phyloP scores from a whole-genome alignment of 2,888 invertebrate species.

The Sarcophaga variegata region DNA sequence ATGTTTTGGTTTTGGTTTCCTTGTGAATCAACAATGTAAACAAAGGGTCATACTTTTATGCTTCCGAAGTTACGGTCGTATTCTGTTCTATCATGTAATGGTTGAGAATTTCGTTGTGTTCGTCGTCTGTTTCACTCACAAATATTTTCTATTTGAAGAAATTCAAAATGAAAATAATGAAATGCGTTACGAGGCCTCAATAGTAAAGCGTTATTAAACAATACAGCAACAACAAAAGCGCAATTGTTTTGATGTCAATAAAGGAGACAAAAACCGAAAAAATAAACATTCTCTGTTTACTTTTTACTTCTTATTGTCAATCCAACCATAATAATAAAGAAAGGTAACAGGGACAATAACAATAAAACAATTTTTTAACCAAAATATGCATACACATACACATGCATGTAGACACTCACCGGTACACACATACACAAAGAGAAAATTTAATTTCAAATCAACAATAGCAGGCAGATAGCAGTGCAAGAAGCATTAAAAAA shows the following conservation, averaged over 20 bases:
- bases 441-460: conserved; percentile 70
- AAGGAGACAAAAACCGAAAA: conserved; percentile 28
- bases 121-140: too few relatives aligned
- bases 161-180: neutral
- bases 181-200: neutral
- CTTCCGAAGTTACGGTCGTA: too few relatives aligned
- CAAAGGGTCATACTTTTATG: too few relatives aligned
- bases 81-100: too few relatives aligned
- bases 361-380: conserved; percentile 46
- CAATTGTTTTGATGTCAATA: conserved; percentile 49
- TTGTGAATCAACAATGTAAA: too few relatives aligned
- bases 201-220: conserved; percentile 40
- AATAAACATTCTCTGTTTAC: neutral
- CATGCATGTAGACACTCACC: neutral
- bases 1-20: too few relatives aligned
- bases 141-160: too few relatives aligned
- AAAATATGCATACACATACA: neutral
- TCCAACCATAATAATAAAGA: conserved; percentile 40
- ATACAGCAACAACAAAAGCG: conserved; percentile 49
- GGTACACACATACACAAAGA: neutral
- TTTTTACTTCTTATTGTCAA: neutral
- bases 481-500: neutral
- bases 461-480: conserved; percentile 18
- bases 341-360: conserved; percentile 32
- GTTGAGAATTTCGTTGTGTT: too few relatives aligned